phyloP scores from a whole-genome alignment of 2,113 vertebrate genomes.

The Corapipo altera region DNA sequence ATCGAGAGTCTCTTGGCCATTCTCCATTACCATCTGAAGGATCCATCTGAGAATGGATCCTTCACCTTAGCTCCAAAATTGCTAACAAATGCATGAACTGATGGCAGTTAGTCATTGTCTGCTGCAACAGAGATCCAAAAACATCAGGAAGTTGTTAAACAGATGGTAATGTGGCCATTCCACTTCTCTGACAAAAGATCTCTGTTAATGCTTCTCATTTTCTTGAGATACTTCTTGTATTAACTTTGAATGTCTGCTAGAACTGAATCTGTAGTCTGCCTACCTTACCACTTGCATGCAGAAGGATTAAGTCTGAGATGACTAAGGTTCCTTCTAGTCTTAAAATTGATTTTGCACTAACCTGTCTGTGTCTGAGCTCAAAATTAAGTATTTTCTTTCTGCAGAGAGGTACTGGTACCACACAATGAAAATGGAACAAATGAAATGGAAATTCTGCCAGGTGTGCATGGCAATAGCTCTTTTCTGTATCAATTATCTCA shows the following conservation, averaged over 20 bases:
- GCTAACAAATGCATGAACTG: not conserved
- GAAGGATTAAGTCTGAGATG: not conserved
- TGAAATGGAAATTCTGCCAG: not conserved
- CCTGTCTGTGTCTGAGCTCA: not conserved
- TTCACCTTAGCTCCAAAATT: not conserved
- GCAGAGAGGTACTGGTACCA: not conserved
- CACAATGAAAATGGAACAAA: not conserved
- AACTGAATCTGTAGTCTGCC: not conserved
- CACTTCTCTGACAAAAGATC: not conserved
- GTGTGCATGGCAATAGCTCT: not conserved
- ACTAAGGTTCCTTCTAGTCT: not conserved
- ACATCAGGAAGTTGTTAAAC: not conserved
- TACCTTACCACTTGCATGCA: not conserved
- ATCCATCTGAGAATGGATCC: not conserved
- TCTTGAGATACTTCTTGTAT: not conserved
- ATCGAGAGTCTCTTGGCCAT: not conserved
- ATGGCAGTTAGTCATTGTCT: not conserved
- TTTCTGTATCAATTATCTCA: not conserved
- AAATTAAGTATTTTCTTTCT: not conserved
- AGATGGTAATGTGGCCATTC: not conserved
- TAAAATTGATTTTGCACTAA: not conserved
- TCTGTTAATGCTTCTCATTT: not conserved
- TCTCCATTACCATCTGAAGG: not conserved
- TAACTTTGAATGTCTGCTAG: not conserved
- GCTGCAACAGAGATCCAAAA: not conserved